These are phyloP conservation scores for Numida meleagris DNA, from an alignment of 2,113 vertebrate species.

Conservation along the genomic window DNA sequence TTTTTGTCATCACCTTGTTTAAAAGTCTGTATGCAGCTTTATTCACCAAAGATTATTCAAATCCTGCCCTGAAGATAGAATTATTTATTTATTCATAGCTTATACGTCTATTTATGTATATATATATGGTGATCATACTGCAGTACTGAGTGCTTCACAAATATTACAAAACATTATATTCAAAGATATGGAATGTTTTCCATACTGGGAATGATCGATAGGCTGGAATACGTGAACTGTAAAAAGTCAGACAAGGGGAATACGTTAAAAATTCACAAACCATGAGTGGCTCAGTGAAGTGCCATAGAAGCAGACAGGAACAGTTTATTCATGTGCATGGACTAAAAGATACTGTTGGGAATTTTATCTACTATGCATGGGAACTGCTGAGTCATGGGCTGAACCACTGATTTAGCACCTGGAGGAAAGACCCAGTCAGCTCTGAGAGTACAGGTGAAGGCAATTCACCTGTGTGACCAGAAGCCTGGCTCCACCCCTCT, in stretches of 20 bases:
- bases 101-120: neutral
- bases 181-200: neutral
- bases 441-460: too few species aligned
- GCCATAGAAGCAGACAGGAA: neutral
- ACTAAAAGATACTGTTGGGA: neutral
- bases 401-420: too few species aligned
- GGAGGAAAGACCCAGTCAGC: too few species aligned
- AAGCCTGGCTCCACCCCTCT: too few species aligned
- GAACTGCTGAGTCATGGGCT: too few species aligned
- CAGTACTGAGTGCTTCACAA: neutral
- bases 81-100: conserved; percentile 8
- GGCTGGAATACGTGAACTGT: neutral
- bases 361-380: neutral
- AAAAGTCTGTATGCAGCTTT: neutral
- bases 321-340: neutral
- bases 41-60: conserved; percentile 16
- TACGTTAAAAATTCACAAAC: neutral
- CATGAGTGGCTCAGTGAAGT: neutral
- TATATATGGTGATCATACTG: neutral
- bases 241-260: neutral
- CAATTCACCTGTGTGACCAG: too few species aligned
- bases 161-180: neutral
- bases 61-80: conserved; percentile 7
- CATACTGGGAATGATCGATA: neutral
- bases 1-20: neutral